These are phyloP conservation scores for Python bivittatus DNA, from an alignment of 2,113 vertebrate species.

Conservation along the genomic window DNA sequence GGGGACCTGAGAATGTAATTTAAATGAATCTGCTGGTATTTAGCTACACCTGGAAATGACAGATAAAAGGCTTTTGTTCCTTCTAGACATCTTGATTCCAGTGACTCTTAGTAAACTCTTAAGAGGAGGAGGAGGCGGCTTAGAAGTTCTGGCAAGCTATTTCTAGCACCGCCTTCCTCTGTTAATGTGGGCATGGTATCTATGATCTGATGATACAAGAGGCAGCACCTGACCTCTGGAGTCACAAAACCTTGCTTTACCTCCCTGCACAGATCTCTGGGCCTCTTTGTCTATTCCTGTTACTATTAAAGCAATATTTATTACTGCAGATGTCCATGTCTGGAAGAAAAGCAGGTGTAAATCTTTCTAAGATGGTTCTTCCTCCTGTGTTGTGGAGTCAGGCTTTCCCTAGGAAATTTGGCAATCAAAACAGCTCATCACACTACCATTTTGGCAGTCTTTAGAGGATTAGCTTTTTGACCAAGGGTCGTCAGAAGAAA, in stretches of 20 bases:
- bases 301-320: background rate
- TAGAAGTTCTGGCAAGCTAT: background rate
- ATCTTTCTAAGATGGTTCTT: background rate
- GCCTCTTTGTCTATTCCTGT: background rate
- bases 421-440: background rate
- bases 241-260: background rate
- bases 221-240: background rate
- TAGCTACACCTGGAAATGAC: slow-evolving; percentile 1
- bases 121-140: background rate
- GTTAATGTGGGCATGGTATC: background rate
- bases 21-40: background rate
- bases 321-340: background rate
- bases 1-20: background rate
- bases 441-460: background rate
- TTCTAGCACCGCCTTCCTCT: background rate
- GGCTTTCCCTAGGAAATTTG: background rate
- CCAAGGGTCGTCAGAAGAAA: background rate
- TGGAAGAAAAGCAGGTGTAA: background rate
- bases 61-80: slow-evolving; percentile 16
- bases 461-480: background rate
- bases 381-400: background rate
- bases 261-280: background rate
- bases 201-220: background rate
- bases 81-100: background rate
- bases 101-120: background rate